Base-by-base conservation (phyloP, 1,140 invertebrate genomes). In the Aphelinus atriplicis region DNA sequence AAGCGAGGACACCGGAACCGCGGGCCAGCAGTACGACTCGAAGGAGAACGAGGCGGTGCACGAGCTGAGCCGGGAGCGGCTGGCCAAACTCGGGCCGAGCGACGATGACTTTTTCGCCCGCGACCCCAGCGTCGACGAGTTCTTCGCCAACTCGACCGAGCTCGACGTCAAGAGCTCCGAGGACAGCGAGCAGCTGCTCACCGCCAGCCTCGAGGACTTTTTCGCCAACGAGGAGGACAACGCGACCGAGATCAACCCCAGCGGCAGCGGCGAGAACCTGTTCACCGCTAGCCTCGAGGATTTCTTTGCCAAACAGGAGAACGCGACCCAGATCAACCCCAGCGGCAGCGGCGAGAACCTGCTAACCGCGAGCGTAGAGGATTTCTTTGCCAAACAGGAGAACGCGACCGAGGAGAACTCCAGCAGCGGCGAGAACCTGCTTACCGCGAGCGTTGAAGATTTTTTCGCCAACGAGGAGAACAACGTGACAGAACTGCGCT, bases 41-140 rank as follows among this genome's bases (percentile, higher is more conserved):
- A 53, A 26, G 26, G 26, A 26, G 26, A 74, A 74, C 58, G 72
- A 74, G 46, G 72, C 58, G 1, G 42, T 74, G 6, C 72, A 68
- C 58, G 58, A 53, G 43, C 65, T 45, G 7, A 74, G 65, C 26
- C 10, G 55, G 4, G 71, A 67, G 50, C 26, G 45, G 61, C 1
- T 67, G 61, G 42, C 46, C 6, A 1, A 3, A n/a, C 3, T 57
- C 45, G 1, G 6, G 3, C 48, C 42, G 6, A 4, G n/a, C 46
- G 46, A 10, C 1, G 43, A 51, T 5, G 63, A 65, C 63, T 26
- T 26, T 26, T 26, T 26, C 26, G 26, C 26, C 26, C 26, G 26
- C 26, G 26, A 26, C 26, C 26, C 26, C 26, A 26, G 26, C 26
- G 26, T 26, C 26, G 51, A 53, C 9, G 4, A 53, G 4, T 53